Evolutionary conservation across 2,113 vertebrate genomes (phyloP), one percentile per base, ranked within the genome.

Genomic region (Gnathonemus echidnorhynchus): DNA sequence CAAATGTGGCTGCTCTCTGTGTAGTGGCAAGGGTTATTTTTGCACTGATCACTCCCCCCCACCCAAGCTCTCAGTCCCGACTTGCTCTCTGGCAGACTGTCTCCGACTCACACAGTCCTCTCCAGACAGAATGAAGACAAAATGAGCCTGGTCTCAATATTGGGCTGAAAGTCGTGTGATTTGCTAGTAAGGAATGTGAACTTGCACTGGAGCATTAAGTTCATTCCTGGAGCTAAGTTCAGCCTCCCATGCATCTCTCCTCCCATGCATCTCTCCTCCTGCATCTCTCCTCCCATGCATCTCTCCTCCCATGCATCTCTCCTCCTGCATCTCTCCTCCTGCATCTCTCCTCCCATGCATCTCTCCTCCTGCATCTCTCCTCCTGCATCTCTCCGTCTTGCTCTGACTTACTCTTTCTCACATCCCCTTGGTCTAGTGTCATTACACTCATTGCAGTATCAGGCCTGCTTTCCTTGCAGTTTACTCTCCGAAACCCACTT

Each of bases 161-260:
- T 90, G 89, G 86, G 89, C 83, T 89, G 89, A 90, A 85, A 93
- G 91, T 93, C 66, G 50, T 90, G 89, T 92, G 93, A 95, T 95
- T 92, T 94, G 92, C 91, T 70, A 86, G 86, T 89, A 91, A 93
- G 94, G 94, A 96, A 95, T 95, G 93, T 92, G 93, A 95, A 91
- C 91, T 94, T 92, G 91, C 93, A 94, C 91, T 92, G 91, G 89
- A 93, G 94, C 93, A 92, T 95, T 93, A 94, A 94, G 90, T 93
- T 93, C 91, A 91, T 92, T 95, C 92, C 91, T 88, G 88, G 90
- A 92, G 90, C 92, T 92, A 89, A 35, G 88, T 45, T 77, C 70
- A 39, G 70, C 66, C 66, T 31, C 66, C 27, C 66, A 74, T 74
- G 11, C 70, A 39, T 35, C 70, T 17, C 31, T 17, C 93, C 88